Conservation (phyloP, 1,140 invertebrate species). For the Atopsyche davidsoni region DNA sequence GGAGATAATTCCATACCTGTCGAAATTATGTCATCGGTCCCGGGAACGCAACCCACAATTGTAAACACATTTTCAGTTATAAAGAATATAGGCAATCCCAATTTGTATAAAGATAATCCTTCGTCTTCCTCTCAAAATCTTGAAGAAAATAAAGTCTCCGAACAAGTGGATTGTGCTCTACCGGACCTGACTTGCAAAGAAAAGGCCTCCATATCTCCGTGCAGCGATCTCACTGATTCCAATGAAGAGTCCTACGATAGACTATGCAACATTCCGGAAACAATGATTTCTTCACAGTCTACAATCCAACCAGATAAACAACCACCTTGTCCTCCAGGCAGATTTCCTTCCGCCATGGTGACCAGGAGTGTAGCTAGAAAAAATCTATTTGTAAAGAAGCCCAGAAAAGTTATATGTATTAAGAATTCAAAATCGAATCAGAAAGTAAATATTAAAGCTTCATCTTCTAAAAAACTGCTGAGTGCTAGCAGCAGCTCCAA, state of each 20-base stretch:
- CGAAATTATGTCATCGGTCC: not conserved
- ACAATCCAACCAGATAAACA: not conserved
- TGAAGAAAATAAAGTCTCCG: conserved; percentile 36
- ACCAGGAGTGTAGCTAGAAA: conserved; percentile 4
- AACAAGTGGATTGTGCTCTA: conserved; percentile 39
- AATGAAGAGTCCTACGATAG: conserved; percentile 32
- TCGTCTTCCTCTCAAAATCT: not conserved
- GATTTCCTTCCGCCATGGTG: conserved; percentile 3
- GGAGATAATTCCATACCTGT: not conserved
- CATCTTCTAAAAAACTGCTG: not conserved
- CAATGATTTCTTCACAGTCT: not conserved
- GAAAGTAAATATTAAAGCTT: not conserved
- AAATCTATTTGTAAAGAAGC: conserved; percentile 40
- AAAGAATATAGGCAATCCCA: conserved; percentile 42
- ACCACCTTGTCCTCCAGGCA: conserved; percentile 2
- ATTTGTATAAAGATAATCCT: conserved; percentile 33
- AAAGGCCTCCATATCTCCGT: conserved; percentile 46
- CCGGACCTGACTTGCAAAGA: conserved; percentile 48
- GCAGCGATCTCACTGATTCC: conserved; percentile 42
- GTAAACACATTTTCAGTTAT: conserved; percentile 44
- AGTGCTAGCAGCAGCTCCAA: too few species aligned
- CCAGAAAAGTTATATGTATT: conserved; percentile 44
- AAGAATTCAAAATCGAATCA: conserved; percentile 37
- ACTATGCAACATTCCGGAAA: conserved; percentile 21
- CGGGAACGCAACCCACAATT: conserved; percentile 15